Evolutionary conservation across 2,113 vertebrate species (phyloP), one percentile per base, ranked within the genome.

Genomic region (Callipepla californica): DNA sequence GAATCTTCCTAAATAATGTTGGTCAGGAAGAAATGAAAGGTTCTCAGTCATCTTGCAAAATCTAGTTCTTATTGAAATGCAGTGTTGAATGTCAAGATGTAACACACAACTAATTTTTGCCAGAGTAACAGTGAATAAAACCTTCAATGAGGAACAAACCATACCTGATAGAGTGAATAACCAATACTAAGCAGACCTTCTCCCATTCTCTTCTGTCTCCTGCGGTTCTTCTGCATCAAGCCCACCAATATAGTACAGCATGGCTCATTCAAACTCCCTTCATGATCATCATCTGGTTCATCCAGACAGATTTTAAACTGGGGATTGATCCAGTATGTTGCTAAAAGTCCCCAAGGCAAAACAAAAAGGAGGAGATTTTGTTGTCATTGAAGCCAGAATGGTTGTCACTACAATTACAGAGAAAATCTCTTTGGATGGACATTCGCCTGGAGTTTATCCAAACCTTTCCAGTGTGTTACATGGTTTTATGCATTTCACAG

Each of bases 181-280:
- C 98, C 98, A 4, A 99, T 98, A n/a, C 98, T 98, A 42, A 98
- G 97, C 96, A 98, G 89, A 80, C 92, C 97, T 93, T 98, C 96
- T 30, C 98, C 98, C 67, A 98, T 96, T 89, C 96, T 98, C 92
- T 96, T 98, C 96, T 90, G 90, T 3, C 92, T 63, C 34, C 98
- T 97, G 38, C 89, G 95, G 80, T 98, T 98, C 96, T 99, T 99
- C 97, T 99, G 99, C 97, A 99, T 98, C 89, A 99, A 93, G 28
- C 98, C 98, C 85, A 99, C 95, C 66, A 99, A 94, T 30, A 98
- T 28, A 0, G 97, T 98, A 50, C 98, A 99, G 91, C 97, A 92
- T 0, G 98, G 97, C 25, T 98, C 97, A 2, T 84, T 80, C 5
- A 83, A 50, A 10, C 87, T 86, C 48, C 98, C 98, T 68, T 97